A percentile compares a stretch with the other conserved stretches of the same genome.
Conservation (phyloP, 2,888 invertebrate species). For the Osedax frankpressi region DNA sequence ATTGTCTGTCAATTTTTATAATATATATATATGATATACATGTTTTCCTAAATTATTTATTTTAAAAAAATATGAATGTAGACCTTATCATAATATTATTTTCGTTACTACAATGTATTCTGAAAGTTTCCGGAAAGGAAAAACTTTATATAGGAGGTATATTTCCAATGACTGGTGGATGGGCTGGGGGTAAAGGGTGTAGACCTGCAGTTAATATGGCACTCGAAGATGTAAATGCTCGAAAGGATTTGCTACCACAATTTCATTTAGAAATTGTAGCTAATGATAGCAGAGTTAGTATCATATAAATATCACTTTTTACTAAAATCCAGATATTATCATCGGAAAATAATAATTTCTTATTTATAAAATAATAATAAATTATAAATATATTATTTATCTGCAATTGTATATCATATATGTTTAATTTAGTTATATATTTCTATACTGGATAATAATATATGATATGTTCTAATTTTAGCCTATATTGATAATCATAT, state of each 20-base stretch:
- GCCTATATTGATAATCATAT: too few species aligned
- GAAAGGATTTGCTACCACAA: slow-evolving; percentile 73
- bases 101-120: too few species aligned
- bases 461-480: too few species aligned
- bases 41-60: too few species aligned
- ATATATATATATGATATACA: too few species aligned
- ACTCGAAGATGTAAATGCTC: slow-evolving; percentile 82
- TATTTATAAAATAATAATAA: too few species aligned
- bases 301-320: too few species aligned
- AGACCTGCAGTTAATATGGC: slow-evolving; percentile 93
- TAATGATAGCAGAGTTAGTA: slow-evolving; percentile 82
- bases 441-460: neutral
- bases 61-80: too few species aligned
- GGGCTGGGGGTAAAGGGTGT: slow-evolving; percentile 97
- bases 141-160: slow-evolving; percentile 61
- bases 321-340: too few species aligned
- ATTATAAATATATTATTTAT: slow-evolving; percentile 1
- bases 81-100: too few species aligned
- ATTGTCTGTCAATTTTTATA: neutral
- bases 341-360: too few species aligned
- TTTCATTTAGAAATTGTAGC: slow-evolving; percentile 79
- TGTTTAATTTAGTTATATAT: neutral
- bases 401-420: neutral
- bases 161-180: slow-evolving; percentile 91
- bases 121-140: too few species aligned